A percentile compares a stretch with the other conserved stretches of the same genome.
Evolutionary conservation across 2,888 invertebrate species (phyloP).

Genomic region (Epinotia brunnichana): DNA sequence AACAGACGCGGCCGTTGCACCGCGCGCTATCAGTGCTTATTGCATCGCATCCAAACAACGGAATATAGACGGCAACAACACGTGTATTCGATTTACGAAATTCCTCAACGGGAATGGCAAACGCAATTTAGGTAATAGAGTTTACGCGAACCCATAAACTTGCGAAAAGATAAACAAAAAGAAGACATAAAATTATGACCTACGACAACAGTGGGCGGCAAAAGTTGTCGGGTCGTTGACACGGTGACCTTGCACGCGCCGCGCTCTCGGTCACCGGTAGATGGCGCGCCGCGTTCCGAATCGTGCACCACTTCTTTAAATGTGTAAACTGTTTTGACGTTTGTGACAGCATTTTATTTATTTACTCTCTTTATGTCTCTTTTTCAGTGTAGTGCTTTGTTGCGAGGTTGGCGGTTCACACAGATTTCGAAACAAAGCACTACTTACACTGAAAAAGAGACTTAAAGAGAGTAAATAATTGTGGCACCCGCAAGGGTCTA

Average conservation of each 20-base stretch:
- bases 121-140: slow-evolving; percentile 60
- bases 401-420: no score
- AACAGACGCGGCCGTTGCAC: slow-evolving; percentile 47
- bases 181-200: slow-evolving; percentile 84
- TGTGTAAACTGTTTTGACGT: slow-evolving; percentile 39
- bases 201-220: slow-evolving; percentile 83
- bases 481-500: no score
- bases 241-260: slow-evolving; percentile 76
- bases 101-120: slow-evolving; percentile 42
- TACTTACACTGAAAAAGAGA: no score
- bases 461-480: no score
- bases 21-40: slow-evolving; percentile 39
- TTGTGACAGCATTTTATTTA: slow-evolving; percentile 31
- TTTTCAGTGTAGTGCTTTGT: neutral
- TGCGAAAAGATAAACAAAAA: slow-evolving; percentile 84
- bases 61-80: slow-evolving; percentile 3
- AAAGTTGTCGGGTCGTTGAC: slow-evolving; percentile 83
- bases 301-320: slow-evolving; percentile 23
- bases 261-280: slow-evolving; percentile 65
- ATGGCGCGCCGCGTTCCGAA: slow-evolving; percentile 63
- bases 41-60: slow-evolving; percentile 33
- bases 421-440: no score
- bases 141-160: slow-evolving; percentile 79
- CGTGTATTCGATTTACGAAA: slow-evolving; percentile 27
- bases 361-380: slow-evolving; percentile 4